A percentile compares a stretch with the other conserved stretches of the same genome.
Evolutionary conservation across 2,888 invertebrate species (phyloP).

Genomic region (Diplolepis rosae): DNA sequence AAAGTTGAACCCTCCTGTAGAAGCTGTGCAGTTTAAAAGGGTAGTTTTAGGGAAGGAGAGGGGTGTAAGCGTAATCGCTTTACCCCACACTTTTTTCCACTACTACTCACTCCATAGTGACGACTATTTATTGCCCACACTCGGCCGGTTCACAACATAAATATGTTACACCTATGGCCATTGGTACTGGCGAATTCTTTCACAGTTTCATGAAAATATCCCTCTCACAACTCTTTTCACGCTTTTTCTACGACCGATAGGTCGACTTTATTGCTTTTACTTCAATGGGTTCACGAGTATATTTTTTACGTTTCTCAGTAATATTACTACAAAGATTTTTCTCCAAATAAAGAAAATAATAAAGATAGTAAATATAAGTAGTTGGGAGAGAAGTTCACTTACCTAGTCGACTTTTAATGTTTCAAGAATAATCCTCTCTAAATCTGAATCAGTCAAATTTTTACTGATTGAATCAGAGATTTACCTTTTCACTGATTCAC

Average conservation of each 20-base stretch:
- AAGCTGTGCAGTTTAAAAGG: slow-evolving; percentile 41
- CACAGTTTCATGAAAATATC: slow-evolving; percentile 15
- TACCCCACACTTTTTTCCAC: slow-evolving; percentile 46
- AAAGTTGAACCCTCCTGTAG: slow-evolving; percentile 51
- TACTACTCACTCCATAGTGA: slow-evolving; percentile 49
- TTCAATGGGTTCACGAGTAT: not conserved
- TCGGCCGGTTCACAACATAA: slow-evolving; percentile 72
- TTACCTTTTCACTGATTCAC: too few relatives aligned
- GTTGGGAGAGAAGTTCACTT: too few relatives aligned
- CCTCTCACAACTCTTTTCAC: slow-evolving; percentile 18
- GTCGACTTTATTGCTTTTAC: slow-evolving; percentile 14
- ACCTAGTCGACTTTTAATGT: too few relatives aligned
- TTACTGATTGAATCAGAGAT: too few relatives aligned
- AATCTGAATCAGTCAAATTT: too few relatives aligned
- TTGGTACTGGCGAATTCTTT: slow-evolving; percentile 30
- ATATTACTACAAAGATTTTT: too few relatives aligned
- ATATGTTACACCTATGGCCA: slow-evolving; percentile 70
- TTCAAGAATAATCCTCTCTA: too few relatives aligned
- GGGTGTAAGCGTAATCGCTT: slow-evolving; percentile 66
- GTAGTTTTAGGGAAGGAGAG: slow-evolving; percentile 43
- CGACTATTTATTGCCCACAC: slow-evolving; percentile 71
- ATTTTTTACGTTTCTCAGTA: slow-evolving; percentile 6
- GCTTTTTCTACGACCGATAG: not conserved
- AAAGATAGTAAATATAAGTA: too few relatives aligned
- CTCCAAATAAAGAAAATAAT: too few relatives aligned